Conservation (phyloP, 2,888 invertebrate species). For the Parapristionchus giblindavisi region DNA sequence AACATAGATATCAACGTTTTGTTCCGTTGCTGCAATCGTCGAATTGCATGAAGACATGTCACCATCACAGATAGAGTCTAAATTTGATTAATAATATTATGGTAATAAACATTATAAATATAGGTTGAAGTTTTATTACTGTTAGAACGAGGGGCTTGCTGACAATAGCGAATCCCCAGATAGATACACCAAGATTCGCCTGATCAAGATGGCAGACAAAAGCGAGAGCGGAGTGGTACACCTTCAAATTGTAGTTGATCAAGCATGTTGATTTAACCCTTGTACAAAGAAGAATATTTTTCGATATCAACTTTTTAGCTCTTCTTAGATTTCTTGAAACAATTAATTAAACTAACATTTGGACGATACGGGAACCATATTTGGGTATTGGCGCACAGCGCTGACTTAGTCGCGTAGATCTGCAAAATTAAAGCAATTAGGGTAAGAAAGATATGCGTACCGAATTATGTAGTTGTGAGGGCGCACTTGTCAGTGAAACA, state of each 20-base stretch:
- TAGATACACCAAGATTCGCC: constrained; percentile 33
- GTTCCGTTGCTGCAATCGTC: constrained; percentile 7
- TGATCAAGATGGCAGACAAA: constrained; percentile 35
- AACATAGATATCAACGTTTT: no score
- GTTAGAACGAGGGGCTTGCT: constrained; percentile 30
- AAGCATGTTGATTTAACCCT: not conserved
- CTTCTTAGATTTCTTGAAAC: not conserved
- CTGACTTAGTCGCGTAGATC: not conserved
- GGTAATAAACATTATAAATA: not conserved
- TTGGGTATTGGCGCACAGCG: not conserved
- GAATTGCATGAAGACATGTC: constrained; percentile 22
- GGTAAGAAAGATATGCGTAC: no score
- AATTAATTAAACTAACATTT: not conserved
- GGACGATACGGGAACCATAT: not conserved
- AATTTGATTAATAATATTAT: not conserved
- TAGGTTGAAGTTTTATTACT: not conserved
- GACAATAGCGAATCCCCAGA: constrained; percentile 34
- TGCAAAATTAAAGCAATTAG: not conserved
- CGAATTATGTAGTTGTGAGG: constrained; percentile 13
- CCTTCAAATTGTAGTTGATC: not conserved
- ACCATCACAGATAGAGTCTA: constrained; percentile 35
- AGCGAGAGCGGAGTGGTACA: constrained; percentile 30
- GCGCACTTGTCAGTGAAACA: not conserved
- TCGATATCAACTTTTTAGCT: no score
- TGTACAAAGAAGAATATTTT: no score